These are phyloP conservation scores for Hyposoter dolosus DNA, from an alignment of 2,888 invertebrate species.

Conservation along the genomic window DNA sequence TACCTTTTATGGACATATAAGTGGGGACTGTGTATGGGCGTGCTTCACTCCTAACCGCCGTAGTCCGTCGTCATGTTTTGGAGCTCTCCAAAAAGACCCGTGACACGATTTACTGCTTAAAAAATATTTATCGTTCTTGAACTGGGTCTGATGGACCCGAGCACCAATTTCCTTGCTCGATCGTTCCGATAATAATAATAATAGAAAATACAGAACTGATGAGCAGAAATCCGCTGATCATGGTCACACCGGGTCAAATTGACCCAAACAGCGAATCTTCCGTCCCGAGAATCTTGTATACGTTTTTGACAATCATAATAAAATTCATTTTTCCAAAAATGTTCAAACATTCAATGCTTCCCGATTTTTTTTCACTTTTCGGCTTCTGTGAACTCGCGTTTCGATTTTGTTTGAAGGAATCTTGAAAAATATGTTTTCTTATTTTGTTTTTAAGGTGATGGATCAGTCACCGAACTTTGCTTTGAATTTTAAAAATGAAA, in stretches of 20 bases:
- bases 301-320: neutral
- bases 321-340: neutral
- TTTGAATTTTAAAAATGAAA: too few species aligned
- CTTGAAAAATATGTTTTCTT: too few species aligned
- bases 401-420: too few species aligned
- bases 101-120: neutral
- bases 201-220: neutral
- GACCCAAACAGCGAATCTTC: neutral
- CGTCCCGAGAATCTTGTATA: neutral
- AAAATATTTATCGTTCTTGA: neutral
- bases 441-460: too few species aligned
- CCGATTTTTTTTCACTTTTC: too few species aligned
- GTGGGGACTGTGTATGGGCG: constrained; percentile 4
- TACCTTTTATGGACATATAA: constrained; percentile 73
- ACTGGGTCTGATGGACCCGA: neutral
- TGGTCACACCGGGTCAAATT: neutral
- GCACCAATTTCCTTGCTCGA: neutral
- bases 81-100: neutral
- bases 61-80: neutral
- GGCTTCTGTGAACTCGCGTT: too few species aligned
- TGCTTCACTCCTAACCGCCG: neutral
- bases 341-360: too few species aligned
- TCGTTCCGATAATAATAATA: neutral
- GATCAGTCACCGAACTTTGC: too few species aligned
- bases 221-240: neutral